Evolutionary conservation across 2,113 vertebrate species (phyloP).

Genomic region (Propithecus coquereli): DNA sequence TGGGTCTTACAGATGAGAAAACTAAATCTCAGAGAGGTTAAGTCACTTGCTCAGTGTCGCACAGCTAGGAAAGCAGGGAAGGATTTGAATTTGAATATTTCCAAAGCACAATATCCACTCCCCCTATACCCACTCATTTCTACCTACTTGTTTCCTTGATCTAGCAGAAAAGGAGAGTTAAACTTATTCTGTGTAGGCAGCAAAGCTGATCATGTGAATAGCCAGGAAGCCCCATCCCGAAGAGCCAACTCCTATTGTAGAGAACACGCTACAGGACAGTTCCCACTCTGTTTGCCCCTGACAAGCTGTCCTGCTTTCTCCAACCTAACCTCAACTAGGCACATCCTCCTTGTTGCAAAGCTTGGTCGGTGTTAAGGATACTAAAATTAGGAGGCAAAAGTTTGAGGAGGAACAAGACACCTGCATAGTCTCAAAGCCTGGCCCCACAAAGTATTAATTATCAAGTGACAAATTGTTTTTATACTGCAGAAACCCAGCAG

Average conservation of each 20-base stretch:
- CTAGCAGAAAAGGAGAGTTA: background rate
- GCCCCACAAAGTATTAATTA: background rate
- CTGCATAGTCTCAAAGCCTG: background rate
- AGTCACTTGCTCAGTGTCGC: background rate
- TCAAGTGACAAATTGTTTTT: background rate
- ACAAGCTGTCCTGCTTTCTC: background rate
- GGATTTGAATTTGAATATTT: background rate
- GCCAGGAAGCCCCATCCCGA: background rate
- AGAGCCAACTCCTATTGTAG: background rate
- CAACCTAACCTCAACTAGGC: background rate
- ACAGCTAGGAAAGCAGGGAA: background rate
- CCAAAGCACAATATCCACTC: background rate
- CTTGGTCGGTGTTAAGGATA: background rate
- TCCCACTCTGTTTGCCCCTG: background rate
- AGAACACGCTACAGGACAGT: too few species aligned
- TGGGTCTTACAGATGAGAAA: too few species aligned
- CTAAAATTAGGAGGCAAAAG: background rate
- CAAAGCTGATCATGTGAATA: background rate
- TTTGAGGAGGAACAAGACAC: background rate
- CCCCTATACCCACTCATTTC: background rate
- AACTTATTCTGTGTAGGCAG: background rate
- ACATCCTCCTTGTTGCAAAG: background rate
- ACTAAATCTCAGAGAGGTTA: too few species aligned
- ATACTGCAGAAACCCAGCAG: background rate
- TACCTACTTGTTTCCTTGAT: background rate